phyloP scores from a whole-genome alignment of 2,113 vertebrate species.

The Stigmatopora nigra region DNA sequence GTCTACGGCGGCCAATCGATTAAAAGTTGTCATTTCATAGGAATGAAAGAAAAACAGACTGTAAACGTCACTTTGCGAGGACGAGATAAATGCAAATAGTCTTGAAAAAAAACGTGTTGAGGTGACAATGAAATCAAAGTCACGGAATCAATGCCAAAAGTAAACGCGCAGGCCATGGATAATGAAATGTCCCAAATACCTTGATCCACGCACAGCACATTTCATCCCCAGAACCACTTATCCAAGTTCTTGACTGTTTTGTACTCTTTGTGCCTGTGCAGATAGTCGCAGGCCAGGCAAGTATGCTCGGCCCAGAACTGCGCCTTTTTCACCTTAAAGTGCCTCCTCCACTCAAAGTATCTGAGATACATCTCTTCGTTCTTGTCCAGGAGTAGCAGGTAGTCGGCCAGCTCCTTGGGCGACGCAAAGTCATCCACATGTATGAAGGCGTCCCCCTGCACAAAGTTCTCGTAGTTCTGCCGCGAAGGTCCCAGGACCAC shows the following conservation, averaged over 20 bases:
- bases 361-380: slow-evolving; percentile 87
- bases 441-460: slow-evolving; percentile 90
- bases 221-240: slow-evolving; percentile 94
- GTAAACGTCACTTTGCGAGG: neutral
- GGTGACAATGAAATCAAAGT: neutral
- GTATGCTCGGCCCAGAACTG: slow-evolving; percentile 94
- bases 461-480: slow-evolving; percentile 95
- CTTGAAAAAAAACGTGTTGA: neutral
- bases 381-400: slow-evolving; percentile 89
- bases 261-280: slow-evolving; percentile 90
- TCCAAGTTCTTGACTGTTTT: slow-evolving; percentile 87
- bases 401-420: slow-evolving; percentile 87
- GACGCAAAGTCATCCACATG: slow-evolving; percentile 91
- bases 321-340: slow-evolving; percentile 89
- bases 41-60: neutral
- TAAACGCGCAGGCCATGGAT: slow-evolving; percentile 16
- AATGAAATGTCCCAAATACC: slow-evolving; percentile 28
- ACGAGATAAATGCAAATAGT: neutral
- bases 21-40: neutral
- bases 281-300: slow-evolving; percentile 90
- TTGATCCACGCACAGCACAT: slow-evolving; percentile 28
- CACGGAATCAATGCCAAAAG: slow-evolving; percentile 33
- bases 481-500: slow-evolving; percentile 86
- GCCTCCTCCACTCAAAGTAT: slow-evolving; percentile 91
- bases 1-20: neutral